phyloP scores from a whole-genome alignment of 1,140 invertebrate genomes.

The Rhyacophila brunnea region DNA sequence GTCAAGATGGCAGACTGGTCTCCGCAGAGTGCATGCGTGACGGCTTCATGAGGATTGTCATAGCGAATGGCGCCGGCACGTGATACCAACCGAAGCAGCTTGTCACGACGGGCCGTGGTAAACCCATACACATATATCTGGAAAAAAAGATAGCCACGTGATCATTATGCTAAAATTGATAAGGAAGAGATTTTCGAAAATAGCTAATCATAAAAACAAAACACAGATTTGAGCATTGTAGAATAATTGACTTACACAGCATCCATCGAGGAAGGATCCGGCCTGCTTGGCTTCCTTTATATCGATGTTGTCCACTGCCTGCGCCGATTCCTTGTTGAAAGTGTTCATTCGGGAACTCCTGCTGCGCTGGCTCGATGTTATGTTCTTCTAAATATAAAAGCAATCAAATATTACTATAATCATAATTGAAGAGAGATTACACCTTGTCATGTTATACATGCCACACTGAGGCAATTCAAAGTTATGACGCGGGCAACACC shows the following conservation, averaged over 20 bases:
- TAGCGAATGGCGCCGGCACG: conserved; percentile 78
- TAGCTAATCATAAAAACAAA: too few relatives aligned
- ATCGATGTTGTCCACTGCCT: conserved; percentile 57
- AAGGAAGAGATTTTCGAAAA: not conserved
- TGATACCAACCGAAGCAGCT: conserved; percentile 75
- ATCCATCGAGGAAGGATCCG: conserved; percentile 81
- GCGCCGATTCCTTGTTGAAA: conserved; percentile 18
- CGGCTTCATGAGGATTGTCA: conserved; percentile 68
- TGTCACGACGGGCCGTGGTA: conserved; percentile 62
- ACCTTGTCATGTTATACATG: too few relatives aligned
- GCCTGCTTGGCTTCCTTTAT: conserved; percentile 66
- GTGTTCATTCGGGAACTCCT: conserved; percentile 6
- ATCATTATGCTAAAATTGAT: too few relatives aligned
- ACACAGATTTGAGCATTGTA: not conserved
- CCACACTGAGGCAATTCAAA: too few relatives aligned
- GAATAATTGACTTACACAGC: conserved; percentile 60
- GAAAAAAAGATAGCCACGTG: conserved; percentile 16
- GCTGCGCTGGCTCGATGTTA: conserved; percentile 34
- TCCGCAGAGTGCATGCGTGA: conserved; percentile 79
- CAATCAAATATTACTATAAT: too few relatives aligned
- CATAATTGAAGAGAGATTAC: too few relatives aligned
- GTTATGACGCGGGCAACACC: too few relatives aligned
- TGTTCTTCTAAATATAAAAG: conserved; percentile 13
- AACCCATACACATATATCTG: conserved; percentile 70
- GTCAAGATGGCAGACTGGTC: conserved; percentile 45